Evolutionary conservation across 2,888 invertebrate genomes (phyloP).

Genomic region (Synergus itoensis): DNA sequence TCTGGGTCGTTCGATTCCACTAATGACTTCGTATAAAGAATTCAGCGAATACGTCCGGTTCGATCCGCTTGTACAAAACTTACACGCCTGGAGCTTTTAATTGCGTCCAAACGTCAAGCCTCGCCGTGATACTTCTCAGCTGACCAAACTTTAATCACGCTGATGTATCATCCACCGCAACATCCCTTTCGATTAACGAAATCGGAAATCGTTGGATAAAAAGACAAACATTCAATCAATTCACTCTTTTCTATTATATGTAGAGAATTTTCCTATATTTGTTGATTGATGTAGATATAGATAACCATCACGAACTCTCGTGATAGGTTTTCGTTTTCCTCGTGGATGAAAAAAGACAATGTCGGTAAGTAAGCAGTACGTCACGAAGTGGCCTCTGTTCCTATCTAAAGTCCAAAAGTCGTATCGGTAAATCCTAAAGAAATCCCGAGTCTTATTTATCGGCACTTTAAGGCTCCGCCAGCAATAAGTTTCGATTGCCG

Average conservation of each 20-base stretch:
- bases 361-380: background rate
- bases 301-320: background rate
- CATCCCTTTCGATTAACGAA: slow-evolving; percentile 14
- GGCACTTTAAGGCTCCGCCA: slow-evolving; percentile 66
- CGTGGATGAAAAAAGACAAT: background rate
- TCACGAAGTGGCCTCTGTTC: slow-evolving; percentile 37
- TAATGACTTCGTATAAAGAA: slow-evolving; percentile 65
- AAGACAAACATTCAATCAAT: background rate
- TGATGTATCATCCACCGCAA: background rate
- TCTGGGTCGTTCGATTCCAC: slow-evolving; percentile 65
- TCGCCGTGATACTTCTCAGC: too few relatives aligned
- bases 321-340: background rate
- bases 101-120: slow-evolving; percentile 30
- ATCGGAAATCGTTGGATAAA: background rate
- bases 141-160: slow-evolving; percentile 17
- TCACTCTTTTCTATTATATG: too few relatives aligned
- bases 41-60: slow-evolving; percentile 54
- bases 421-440: slow-evolving; percentile 66
- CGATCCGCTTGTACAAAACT: slow-evolving; percentile 47
- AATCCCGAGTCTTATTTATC: slow-evolving; percentile 72
- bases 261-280: too few relatives aligned
- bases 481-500: slow-evolving; percentile 39
- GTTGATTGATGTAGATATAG: background rate
- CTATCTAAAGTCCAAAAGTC: slow-evolving; percentile 70
- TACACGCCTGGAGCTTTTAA: slow-evolving; percentile 20